Base-by-base conservation (phyloP, 1,140 invertebrate species). In the Drosophila trapezifrons region DNA sequence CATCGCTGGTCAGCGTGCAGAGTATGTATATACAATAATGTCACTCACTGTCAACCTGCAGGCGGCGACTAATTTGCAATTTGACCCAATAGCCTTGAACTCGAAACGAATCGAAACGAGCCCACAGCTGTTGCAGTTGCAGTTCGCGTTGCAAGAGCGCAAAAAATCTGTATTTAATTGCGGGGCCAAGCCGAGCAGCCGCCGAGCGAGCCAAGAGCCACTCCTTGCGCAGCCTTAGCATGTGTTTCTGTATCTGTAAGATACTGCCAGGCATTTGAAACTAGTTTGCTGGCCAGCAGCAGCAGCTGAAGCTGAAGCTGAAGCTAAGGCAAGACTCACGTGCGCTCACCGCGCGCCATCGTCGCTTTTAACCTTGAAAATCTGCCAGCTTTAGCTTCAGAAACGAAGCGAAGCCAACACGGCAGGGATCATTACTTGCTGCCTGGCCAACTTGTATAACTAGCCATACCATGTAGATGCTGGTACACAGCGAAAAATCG, bases 11-110 rank as follows among this genome's bases (percentile, higher is more conserved):
- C 80, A 66, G 65, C 45, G 35, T 74, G 57, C 65, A 79, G 69
- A 69, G 13, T 35, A 46, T 18, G 22, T 49, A 43, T n/a, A 63
- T 18, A 56, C 67, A 74, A 84, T 80, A 89, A 80, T 89, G 84
- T 89, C 84, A 87, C 72, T 87, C 84, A 83, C 72, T 63, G 80
- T 80, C 84, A 90, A 89, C 84, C 84, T 89, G 84, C 84, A 65
- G 84, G 84, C 84, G 84, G 84, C 84, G 45, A 80, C 57, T 84
- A 90, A 89, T 80, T 89, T 75, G 66, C 83, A 76, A 63, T 59
- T 87, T 89, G 84, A 89, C 84, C 84, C 84, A 89, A 72, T 89
- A 89, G 84, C 84, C 84, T 89, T 89, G 84, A 89, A 89, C 84
- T 90, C 84, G 80, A 84, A 89, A 25, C 52, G 57, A 58, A 47